A percentile compares a stretch with the other conserved stretches of the same genome.
Evolutionary conservation across 2,888 invertebrate genomes (phyloP).

Genomic region (Coenonympha glycerion): DNA sequence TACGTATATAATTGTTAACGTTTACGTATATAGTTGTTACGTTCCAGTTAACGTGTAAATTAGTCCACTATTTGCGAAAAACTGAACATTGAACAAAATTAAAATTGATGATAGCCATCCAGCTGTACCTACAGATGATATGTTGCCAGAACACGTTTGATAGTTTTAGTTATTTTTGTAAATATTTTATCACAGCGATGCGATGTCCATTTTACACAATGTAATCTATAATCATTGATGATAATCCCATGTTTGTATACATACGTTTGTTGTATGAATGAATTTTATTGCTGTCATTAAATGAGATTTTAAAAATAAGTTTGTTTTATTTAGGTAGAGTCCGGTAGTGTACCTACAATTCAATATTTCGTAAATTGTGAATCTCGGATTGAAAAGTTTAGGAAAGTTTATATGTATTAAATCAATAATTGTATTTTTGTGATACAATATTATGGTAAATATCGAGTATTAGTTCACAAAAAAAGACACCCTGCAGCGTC

Average conservation of each 20-base stretch:
- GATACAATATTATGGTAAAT: not conserved
- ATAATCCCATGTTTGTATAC: constrained; percentile 31
- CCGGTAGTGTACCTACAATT: not conserved
- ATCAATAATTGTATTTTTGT: too few relatives aligned
- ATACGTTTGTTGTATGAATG: constrained; percentile 52
- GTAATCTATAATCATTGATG: constrained; percentile 32
- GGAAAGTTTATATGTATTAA: too few relatives aligned
- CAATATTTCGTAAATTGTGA: too few relatives aligned
- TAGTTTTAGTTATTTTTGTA: constrained; percentile 33
- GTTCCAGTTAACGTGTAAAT: too few relatives aligned
- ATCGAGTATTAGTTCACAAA: not conserved
- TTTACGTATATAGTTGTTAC: too few relatives aligned
- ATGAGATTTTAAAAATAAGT: constrained; percentile 45
- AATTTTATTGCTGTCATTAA: constrained; percentile 58
- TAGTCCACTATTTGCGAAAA: too few relatives aligned
- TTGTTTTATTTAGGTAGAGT: not conserved
- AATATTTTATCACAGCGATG: constrained; percentile 27
- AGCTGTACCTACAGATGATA: too few relatives aligned
- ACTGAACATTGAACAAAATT: too few relatives aligned
- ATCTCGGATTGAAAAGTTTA: too few relatives aligned
- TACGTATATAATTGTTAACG: too few relatives aligned
- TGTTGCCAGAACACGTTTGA: too few relatives aligned
- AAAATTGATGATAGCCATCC: too few relatives aligned
- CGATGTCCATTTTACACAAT: constrained; percentile 28
- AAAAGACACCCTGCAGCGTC: constrained; percentile 11